Base-by-base conservation (phyloP, 2,888 invertebrate species). In the Synergus gifuensis region DNA sequence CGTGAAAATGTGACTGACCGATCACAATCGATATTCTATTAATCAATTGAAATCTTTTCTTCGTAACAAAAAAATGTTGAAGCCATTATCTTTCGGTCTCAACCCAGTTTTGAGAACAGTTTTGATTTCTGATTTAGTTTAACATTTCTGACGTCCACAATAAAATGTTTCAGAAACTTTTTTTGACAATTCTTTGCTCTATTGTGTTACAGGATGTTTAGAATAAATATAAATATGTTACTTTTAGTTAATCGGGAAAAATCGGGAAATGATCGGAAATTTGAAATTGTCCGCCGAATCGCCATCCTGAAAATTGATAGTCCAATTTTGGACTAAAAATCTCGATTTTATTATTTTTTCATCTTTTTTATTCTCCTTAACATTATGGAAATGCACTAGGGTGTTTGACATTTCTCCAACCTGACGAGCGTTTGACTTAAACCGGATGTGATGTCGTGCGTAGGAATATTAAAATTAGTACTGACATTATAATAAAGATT, bases 361-460 rank as follows among this genome's bases (percentile, higher is more conserved):
- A 5, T 64, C n/a, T 16, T 64, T 11, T 66, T 66, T 66, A 16
- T n/a, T 36, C 36, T 36, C 28, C n/a, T 42, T n/a, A n/a, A 78
- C 79, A 77, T 83, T 82, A 84, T 84, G 85, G 82, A 82, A 84
- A 83, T 85, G 79, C 76, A 62, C 64, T 58, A 54, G 49, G 64
- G 67, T 80, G 49, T 66, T 42, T 22, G 67, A 46, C 36, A 73
- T 22, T 60, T 67, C 76, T 76, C 78, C 78, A 78, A 73, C 76
- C 81, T 81, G 83, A 7, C 18, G 66, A 66, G 67, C 14, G 46
- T 80, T 84, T 64, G 82, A 76, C 79, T 83, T 83, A 66, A 79
- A 80, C 83, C 85, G 85, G 85, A 85, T 81, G 76, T 84, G 83
- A 82, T 83, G 82, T 81, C 85, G 78, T 78, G 58, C 76, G 54